Base-by-base conservation (phyloP, 2,113 vertebrate species). In the Amazona guildingii region DNA sequence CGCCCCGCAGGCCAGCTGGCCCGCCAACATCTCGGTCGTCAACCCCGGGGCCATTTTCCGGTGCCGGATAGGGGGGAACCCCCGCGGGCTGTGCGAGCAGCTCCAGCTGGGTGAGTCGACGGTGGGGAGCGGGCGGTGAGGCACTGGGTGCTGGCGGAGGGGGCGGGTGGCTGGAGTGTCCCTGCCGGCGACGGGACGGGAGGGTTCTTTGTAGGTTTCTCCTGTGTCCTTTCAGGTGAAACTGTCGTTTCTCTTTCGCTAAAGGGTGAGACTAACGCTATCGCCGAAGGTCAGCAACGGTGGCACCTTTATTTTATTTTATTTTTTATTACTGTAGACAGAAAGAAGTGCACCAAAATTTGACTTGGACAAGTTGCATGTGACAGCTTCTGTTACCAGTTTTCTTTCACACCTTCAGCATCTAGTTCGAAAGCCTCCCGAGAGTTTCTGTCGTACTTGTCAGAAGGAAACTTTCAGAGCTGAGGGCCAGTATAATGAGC, bases 21-120 rank as follows among this genome's bases (percentile, higher is more conserved):
- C 96, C 10, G 78, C 94, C 80, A 97, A 96, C 76, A 49, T 62
- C 15, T 97, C 89, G 2, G 96, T 98, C 80, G 63, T n/a, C 49
- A 98, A 92, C 49, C 99, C 99, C 13, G 99, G 99, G 63, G 98
- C 98, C 11, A 74, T 99, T 92, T 99, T 98, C 95, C 98, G 97
- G 86, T 99, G 99, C 96, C 95, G 81, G 54, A 98, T 99, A 77
- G 97, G 77, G 62, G 80, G 66, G 19, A 98, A 94, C 83, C 84
- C 97, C 33, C 24, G n/a, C 44, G 63, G 92, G 95, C 86, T 35
- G 4, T 96, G 98, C 89, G 95, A 98, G 41, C 97, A 98, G 94
- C 97, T 98, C 49, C 89, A 97, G 89, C 82, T 98, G 77, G 98
- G 98, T 99, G 95, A 98, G 98, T 98, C 10, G 18, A 75, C 20